Base-by-base conservation (phyloP, 2,797 vertebrate species). In the Pelodytes ibericus region DNA sequence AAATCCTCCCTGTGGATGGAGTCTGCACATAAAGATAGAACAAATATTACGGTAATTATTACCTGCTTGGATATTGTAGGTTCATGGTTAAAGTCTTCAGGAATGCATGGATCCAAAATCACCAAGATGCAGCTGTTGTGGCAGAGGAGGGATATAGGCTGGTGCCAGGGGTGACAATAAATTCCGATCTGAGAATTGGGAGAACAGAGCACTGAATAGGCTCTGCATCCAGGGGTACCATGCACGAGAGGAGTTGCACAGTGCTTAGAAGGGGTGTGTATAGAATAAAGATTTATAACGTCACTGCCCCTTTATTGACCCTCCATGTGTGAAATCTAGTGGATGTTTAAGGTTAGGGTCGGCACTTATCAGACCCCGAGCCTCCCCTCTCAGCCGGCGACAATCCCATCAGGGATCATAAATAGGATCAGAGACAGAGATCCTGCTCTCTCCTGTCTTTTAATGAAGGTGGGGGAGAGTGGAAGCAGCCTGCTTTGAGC, bases 181-280 rank as follows among this genome's bases (percentile, higher is more conserved):
- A 36, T 41, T 44, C 24, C 47, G 47, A 22, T n/a, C n/a, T n/a
- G 33, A 7, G 36, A 31, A 58, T 24, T 58, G 33, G 26, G 16
- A 47, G 30, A 25, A 26, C 56, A 67, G 41, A 24, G 53, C 16
- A 60, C 13, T 24, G 41, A 24, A n/a, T 57, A 57, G 57, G 47
- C 36, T 36, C 61, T 25, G 70, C 76, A 79, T 73, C 77, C 77
- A 73, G 67, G 63, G 71, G 71, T 73, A 72, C 71, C 70, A 41
- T 26, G 26, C 13, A 51, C 24, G 47, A 53, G 58, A 67, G 77
- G 69, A 53, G 64, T 64, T 69, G 71, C 71, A 79, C 62, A 73
- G 57, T 61, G 66, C 70, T 67, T 68, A 56, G 39, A 79, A 79
- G 71, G 62, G 71, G 77, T 74, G 77, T 79, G 77, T 68, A 36